Conservation (phyloP, 2,113 vertebrate species). For the Peromyscus leucopus region DNA sequence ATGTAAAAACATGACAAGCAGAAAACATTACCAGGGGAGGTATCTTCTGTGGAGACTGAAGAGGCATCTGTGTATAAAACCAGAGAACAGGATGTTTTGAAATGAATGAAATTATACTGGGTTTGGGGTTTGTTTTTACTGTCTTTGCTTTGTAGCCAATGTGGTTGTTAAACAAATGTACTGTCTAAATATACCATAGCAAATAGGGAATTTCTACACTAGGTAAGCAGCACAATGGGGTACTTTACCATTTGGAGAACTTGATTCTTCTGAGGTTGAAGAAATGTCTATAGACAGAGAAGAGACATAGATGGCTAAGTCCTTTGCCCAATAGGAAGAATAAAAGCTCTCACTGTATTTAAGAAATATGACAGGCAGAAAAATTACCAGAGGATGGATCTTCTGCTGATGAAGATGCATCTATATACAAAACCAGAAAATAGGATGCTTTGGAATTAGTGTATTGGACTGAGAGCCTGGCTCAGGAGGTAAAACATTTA, state of each 20-base stretch:
- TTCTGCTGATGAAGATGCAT: neutral
- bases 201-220: neutral
- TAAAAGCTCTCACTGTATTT: neutral
- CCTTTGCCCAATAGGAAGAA: neutral
- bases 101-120: neutral
- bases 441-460: neutral
- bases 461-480: neutral
- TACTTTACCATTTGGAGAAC: neutral
- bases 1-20: neutral
- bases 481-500: neutral
- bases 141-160: neutral
- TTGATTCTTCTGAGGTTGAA: neutral
- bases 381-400: neutral
- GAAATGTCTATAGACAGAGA: neutral
- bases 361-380: neutral
- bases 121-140: neutral
- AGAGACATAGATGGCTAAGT: neutral
- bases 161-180: fast-evolving
- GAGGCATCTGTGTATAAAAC: neutral
- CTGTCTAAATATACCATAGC: neutral
- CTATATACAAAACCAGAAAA: neutral
- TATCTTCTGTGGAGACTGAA: neutral
- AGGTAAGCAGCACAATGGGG: neutral
- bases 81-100: neutral
- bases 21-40: neutral